Base-by-base conservation (phyloP, 2,113 vertebrate species). In the Orcinus orca region DNA sequence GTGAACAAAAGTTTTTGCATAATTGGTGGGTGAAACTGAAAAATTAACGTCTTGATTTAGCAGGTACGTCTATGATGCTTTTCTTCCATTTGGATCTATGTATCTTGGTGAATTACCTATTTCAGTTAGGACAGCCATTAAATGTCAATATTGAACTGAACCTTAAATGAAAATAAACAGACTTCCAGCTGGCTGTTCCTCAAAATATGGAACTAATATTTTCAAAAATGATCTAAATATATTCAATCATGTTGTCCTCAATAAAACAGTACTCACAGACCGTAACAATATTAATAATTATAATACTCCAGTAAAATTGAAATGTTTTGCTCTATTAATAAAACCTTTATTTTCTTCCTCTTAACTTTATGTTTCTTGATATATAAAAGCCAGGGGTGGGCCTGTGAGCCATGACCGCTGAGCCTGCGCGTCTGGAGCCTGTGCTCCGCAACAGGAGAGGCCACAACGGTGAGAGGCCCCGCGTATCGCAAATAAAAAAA, bases 121-220 rank as follows among this genome's bases (percentile, higher is more conserved):
- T 88, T 93, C 47, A 79, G 55, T 25, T n/a, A 88, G 36, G 44
- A 67, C 6, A 86, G 44, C 23, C 65, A 36, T 47, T 86, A 93
- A 70, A 74, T 26, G 55, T 89, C 47, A 55, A 71, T 36, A 71
- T 81, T 67, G 88, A 92, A 60, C 29, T 29, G 25, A 92, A 84
- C 10, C 38, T 88, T 71, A 91, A 92, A 63, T 82, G 70, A 68
- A 88, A 96, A 55, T 68, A 68, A 92, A 41, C 17, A 79, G 90
- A 65, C 6, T 12, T 71, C 86, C 62, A 92, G 50, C 25, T 23
- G 74, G 14, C 82, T 95, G 18, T 70, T 88, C 36, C 73, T 55
- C 70, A 62, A 88, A 85, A 23, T 60, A 80, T 36, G 26, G 10
- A 74, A 83, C 12, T 70, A 67, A 23, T 31, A 85, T 44, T 63